Evolutionary conservation across 2,113 vertebrate species (phyloP).

Genomic region (Ifrita kowaldi): DNA sequence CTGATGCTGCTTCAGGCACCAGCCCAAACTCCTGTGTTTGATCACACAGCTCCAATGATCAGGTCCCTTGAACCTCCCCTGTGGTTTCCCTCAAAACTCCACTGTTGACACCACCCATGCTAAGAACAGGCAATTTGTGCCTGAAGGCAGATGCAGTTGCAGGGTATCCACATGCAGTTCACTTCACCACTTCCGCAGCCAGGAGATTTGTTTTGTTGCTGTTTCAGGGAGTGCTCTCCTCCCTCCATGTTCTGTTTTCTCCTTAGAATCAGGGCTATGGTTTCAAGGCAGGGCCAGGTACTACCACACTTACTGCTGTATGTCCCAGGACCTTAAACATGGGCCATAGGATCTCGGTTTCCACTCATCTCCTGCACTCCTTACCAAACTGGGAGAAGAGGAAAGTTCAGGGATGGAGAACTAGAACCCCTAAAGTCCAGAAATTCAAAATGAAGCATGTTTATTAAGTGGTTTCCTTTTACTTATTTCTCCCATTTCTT

Average conservation of each 20-base stretch:
- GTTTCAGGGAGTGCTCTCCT: not conserved
- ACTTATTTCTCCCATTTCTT: constrained; percentile 49
- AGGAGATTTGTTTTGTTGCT: not conserved
- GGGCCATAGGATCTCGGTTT: not conserved
- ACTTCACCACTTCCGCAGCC: not conserved
- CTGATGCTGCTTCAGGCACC: not conserved
- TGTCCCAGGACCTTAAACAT: not conserved
- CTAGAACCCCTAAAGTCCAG: not conserved
- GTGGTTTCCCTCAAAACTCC: not conserved
- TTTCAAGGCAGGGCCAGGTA: not conserved
- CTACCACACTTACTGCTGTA: not conserved
- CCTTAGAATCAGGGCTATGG: not conserved
- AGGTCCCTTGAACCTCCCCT: not conserved
- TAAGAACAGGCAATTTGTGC: not conserved
- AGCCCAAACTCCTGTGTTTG: too few relatives aligned
- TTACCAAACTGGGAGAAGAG: not conserved
- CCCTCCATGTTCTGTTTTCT: not conserved
- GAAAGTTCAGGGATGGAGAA: not conserved
- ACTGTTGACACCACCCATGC: not conserved
- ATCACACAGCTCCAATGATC: accelerated
- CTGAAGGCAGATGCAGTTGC: not conserved
- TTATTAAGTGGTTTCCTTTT: constrained; percentile 59
- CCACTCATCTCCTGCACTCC: not conserved
- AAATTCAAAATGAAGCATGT: constrained; percentile 12
- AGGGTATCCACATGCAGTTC: not conserved